A percentile compares a stretch with the other conserved stretches of the same genome.
phyloP scores from a whole-genome alignment of 2,113 vertebrate species.

The Gallinago jamesoni region DNA sequence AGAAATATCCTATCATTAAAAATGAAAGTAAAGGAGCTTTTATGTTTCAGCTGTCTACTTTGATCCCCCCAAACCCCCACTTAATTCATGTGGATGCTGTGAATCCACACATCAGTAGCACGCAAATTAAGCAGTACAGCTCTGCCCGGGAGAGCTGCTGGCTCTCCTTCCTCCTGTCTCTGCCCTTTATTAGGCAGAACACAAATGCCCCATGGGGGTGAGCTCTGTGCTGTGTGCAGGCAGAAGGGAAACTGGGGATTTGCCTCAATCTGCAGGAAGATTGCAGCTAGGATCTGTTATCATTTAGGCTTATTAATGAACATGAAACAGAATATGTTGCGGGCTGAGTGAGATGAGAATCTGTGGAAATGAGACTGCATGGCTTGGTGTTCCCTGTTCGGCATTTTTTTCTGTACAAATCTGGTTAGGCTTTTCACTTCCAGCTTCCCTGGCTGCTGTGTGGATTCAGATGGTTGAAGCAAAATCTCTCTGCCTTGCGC shows the following conservation, averaged over 20 bases:
- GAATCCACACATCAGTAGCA: neutral
- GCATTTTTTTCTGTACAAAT: neutral
- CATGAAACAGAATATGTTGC: neutral
- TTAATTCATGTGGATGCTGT: neutral
- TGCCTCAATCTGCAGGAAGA: neutral
- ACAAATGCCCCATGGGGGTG: neutral
- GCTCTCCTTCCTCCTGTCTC: neutral
- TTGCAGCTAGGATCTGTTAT: neutral
- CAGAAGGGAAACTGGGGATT: neutral
- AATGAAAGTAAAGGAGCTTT: neutral
- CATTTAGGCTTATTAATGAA: neutral
- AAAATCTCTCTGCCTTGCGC: neutral
- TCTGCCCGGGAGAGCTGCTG: neutral
- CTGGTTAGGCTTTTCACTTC: neutral
- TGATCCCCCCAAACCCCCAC: neutral
- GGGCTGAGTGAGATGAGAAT: neutral
- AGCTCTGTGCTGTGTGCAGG: neutral
- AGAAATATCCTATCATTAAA: neutral
- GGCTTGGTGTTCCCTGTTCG: neutral
- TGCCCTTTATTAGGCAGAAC: neutral
- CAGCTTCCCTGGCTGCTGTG: neutral
- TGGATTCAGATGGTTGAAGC: neutral
- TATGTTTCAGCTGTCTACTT: neutral
- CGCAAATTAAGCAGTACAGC: neutral
- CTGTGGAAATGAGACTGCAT: neutral